phyloP scores from a whole-genome alignment of 2,888 invertebrate genomes.

The Girardia tigrina region DNA sequence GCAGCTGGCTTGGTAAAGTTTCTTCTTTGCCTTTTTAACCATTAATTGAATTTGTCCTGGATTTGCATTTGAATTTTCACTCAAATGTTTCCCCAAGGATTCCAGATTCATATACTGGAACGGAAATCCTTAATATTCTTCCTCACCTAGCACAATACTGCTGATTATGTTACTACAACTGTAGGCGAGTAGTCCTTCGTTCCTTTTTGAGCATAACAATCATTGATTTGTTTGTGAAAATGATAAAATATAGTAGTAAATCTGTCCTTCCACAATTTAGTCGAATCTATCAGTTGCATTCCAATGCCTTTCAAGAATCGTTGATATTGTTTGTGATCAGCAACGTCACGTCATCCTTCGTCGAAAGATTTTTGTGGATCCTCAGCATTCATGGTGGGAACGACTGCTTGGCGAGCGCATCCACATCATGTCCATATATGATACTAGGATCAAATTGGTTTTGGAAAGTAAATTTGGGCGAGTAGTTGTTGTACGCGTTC shows the following conservation, averaged over 20 bases:
- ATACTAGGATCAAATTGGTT: too few species aligned
- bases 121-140: constrained; percentile 79
- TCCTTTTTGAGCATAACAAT: constrained; percentile 88
- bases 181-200: constrained; percentile 71
- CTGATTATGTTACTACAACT: constrained; percentile 74
- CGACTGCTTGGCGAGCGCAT: too few species aligned
- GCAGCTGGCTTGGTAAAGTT: constrained; percentile 77
- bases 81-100: constrained; percentile 62
- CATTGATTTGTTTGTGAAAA: constrained; percentile 79
- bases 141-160: constrained; percentile 57
- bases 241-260: constrained; percentile 59
- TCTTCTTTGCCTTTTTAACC: constrained; percentile 58
- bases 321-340: constrained; percentile 61
- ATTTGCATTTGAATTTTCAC: constrained; percentile 52
- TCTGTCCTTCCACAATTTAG: constrained; percentile 77
- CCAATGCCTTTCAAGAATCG: constrained; percentile 87
- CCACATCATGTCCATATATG: too few species aligned
- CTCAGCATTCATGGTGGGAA: not conserved
- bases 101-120: constrained; percentile 66
- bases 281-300: constrained; percentile 71
- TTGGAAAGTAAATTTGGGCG: too few species aligned
- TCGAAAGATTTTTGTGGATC: not conserved
- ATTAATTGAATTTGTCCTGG: constrained; percentile 33
- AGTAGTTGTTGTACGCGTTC: not conserved
- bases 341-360: not conserved